These are phyloP conservation scores for Mus pahari DNA, from an alignment of 2,113 vertebrate genomes.

Conservation along the genomic window DNA sequence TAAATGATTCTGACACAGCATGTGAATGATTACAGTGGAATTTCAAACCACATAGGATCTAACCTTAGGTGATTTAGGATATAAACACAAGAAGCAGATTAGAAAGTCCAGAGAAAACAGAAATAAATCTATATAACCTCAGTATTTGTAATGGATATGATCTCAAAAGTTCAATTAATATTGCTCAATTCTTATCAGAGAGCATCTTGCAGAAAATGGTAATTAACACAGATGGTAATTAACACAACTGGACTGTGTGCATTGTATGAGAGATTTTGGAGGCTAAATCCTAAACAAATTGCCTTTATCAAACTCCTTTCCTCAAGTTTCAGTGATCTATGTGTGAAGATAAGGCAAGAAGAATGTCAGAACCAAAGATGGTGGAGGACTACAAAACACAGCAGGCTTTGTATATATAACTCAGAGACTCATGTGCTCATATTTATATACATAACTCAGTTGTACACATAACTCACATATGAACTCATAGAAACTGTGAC, in stretches of 20 bases:
- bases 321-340: neutral
- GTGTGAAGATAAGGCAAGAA: neutral
- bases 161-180: neutral
- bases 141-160: neutral
- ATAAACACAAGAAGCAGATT: neutral
- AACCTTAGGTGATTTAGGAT: neutral
- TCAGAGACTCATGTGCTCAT: neutral
- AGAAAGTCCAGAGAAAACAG: neutral
- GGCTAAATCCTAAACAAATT: neutral
- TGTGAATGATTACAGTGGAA: neutral
- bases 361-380: neutral
- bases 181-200: neutral
- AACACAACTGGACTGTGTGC: neutral
- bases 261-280: neutral
- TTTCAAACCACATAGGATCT: neutral
- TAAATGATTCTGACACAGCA: neutral
- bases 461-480: neutral
- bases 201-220: neutral
- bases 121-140: neutral
- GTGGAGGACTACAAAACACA: neutral
- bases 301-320: neutral
- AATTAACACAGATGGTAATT: neutral
- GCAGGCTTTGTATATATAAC: neutral
- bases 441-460: neutral
- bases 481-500: neutral